Evolutionary conservation across 1,140 invertebrate species (phyloP).

Genomic region (Periplaneta americana): DNA sequence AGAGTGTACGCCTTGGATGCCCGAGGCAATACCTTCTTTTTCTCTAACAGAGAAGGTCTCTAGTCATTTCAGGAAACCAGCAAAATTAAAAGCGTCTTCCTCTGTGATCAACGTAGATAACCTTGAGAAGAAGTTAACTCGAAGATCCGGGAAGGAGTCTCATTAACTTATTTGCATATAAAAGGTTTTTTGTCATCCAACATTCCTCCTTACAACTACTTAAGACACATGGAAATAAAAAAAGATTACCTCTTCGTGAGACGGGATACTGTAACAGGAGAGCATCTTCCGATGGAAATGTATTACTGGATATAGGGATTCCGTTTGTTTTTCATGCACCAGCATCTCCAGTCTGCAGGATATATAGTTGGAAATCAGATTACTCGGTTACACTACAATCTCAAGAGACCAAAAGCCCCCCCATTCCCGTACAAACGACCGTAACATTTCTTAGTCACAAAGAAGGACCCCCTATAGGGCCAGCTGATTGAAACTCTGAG

Average conservation of each 20-base stretch:
- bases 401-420: not conserved
- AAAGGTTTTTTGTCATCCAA: not conserved
- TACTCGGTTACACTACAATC: constrained; percentile 4
- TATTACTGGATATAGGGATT: not conserved
- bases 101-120: not conserved
- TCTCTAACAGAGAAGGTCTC: not conserved
- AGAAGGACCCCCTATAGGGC: not conserved
- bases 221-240: not conserved
- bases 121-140: not conserved
- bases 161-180: not conserved
- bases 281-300: not conserved
- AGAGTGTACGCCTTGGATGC: no score
- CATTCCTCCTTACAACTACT: not conserved
- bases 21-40: not conserved
- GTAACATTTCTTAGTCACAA: constrained; percentile 4
- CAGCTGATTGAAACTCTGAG: not conserved
- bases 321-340: not conserved
- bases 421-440: constrained; percentile 1
- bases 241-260: not conserved
- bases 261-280: not conserved
- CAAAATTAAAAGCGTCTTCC: not conserved
- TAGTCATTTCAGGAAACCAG: not conserved
- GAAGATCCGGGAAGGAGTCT: not conserved
- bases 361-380: constrained; percentile 5
- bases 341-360: not conserved